Base-by-base conservation (phyloP, 1,140 invertebrate species). In the Charaxes varanes region DNA sequence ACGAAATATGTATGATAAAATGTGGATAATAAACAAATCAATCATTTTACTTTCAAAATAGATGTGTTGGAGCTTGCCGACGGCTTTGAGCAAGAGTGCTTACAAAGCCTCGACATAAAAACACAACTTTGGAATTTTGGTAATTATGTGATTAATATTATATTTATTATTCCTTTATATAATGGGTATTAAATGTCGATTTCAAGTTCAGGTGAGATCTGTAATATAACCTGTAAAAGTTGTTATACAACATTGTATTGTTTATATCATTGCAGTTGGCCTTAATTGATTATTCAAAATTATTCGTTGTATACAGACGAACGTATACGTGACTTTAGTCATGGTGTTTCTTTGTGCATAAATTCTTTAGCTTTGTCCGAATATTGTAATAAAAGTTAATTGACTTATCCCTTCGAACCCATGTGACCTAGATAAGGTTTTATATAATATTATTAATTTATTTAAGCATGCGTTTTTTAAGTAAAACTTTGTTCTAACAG, bases 1-100 rank as follows among this genome's bases (percentile, higher is more conserved):
- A 62, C 53, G 62, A 67, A 66, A 65, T 70, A 66, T 77, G 70
- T 66, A 68, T 73, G 67, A 68, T 72, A 79, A 66, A 61, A 72
- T 66, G 64, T 50, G 56, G 55, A 48, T 55, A 43, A 53, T 44
- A 41, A 37, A 34, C 37, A 33, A 57, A 49, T 53, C 42, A 31
- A 43, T 26, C 41, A 52, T 37, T 36, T 37, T 43, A 32, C 33
- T 28, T 23, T 55, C 34, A 38, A 65, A 67, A 67, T 65, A 70
- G 57, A 15, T 42, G 13, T 36, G 8, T 32, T 23, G 34, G 14
- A 49, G 21, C 8, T 35, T 26, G 17, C 33, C 17, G 21, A 38
- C 47, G 37, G 38, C 41, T 36, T 17, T 27, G 41, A 33, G 19
- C 10, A 41, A 36, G 35, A 24, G 13, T 33, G 17, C 18, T 44